Base-by-base conservation (phyloP, 2,113 vertebrate genomes). In the Pteruthius melanotis region DNA sequence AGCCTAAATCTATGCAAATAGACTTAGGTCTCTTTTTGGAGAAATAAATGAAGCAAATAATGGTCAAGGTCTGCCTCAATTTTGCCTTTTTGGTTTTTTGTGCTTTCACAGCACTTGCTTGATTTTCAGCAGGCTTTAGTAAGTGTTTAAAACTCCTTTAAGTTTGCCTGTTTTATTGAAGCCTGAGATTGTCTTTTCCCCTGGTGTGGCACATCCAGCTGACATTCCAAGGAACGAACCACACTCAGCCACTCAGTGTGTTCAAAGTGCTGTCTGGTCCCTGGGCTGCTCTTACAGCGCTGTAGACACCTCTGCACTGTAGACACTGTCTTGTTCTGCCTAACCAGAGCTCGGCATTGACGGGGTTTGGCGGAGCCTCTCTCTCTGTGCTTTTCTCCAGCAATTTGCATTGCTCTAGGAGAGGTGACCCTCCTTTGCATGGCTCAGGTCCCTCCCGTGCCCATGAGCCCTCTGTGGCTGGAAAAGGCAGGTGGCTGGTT, bases 391-490 rank as follows among this genome's bases (percentile, higher is more conserved):
- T 83, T 49, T 64, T 65, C 81, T 61, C 69, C 5, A 2, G 63
- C 59, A 53, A 59, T 82, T 90, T 90, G 53, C 54, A 74, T 50
- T 78, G 50, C 6, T 2, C 42, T 79, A 54, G 42, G 63, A 82
- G 87, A 85, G 90, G 35, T 37, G 52, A 81, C 54, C 30, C 79
- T 68, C 69, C 69, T 64, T 52, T 47, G 65, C 69, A 3, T 71
- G 52, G 65, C 65, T 59, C 42, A 4, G 42, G 16, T 66, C 37
- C 37, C 60, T 40, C 68, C 39, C 1, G 0, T 53, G 27, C 45
- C 68, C 0, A 1, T 7, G 33, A 6, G 2, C 50, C 27, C 30
- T 35, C 66, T 1, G 10, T 0, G 2, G 17, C 50, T 82, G 74
- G 42, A 53, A 44, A 54, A 66, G 68, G 35, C 84, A 74, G 69